phyloP scores from a whole-genome alignment of 2,113 vertebrate species.

The Peromyscus californicus region DNA sequence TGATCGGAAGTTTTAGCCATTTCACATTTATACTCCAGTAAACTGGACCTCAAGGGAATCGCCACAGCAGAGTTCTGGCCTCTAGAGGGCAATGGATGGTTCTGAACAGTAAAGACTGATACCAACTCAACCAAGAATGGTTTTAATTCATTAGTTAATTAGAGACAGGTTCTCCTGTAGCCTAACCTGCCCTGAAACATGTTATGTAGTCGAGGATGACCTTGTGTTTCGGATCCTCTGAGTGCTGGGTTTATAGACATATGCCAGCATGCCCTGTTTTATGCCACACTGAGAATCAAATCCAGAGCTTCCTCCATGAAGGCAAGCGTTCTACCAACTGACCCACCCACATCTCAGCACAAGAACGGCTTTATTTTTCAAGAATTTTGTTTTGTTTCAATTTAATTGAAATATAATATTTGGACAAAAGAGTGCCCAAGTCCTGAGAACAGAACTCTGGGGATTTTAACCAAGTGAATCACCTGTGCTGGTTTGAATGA shows the following conservation, averaged over 20 bases:
- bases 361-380: background rate
- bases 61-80: background rate
- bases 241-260: background rate
- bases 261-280: background rate
- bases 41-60: background rate
- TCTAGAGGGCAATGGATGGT: background rate
- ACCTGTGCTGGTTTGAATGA: background rate
- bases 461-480: background rate
- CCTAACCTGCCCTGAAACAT: background rate
- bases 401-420: constrained; percentile 18
- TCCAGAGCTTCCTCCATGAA: background rate
- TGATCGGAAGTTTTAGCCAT: background rate
- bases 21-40: background rate
- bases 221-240: background rate
- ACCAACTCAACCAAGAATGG: background rate
- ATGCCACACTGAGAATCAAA: background rate
- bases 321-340: background rate
- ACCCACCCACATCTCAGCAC: background rate
- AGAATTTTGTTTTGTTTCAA: background rate
- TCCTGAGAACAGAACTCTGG: background rate
- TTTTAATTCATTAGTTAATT: background rate
- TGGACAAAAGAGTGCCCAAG: background rate
- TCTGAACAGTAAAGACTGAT: constrained; percentile 18
- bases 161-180: background rate
- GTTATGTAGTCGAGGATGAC: background rate